Evolutionary conservation across 2,888 invertebrate species (phyloP).

Genomic region (Antheraea yamamai): DNA sequence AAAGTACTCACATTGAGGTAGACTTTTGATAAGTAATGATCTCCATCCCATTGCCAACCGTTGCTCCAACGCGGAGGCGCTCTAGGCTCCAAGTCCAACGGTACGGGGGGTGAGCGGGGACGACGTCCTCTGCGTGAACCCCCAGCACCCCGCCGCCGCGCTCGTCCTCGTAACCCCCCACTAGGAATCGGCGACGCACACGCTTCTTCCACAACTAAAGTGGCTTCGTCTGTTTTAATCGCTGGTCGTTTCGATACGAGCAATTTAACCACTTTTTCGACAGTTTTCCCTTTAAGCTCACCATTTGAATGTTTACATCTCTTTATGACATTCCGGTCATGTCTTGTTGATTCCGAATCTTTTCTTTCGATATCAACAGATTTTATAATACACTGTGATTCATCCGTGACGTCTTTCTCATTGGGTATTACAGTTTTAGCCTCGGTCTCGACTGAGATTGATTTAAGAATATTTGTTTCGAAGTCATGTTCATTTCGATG

Average conservation of each 20-base stretch:
- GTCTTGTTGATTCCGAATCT: conserved; percentile 27
- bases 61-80: conserved; percentile 88
- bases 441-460: conserved; percentile 7
- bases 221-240: conserved; percentile 70
- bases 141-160: conserved; percentile 45
- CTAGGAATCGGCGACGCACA: conserved; percentile 51
- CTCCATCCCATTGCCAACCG: conserved; percentile 96
- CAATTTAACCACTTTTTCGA: conserved; percentile 72
- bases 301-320: conserved; percentile 58
- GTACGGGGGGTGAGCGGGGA: conserved; percentile 37
- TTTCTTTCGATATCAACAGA: conserved; percentile 30
- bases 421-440: background rate
- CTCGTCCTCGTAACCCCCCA: conserved; percentile 33
- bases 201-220: conserved; percentile 64
- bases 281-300: conserved; percentile 66
- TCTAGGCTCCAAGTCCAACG: conserved; percentile 43
- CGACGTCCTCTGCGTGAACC: conserved; percentile 38
- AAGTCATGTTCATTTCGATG: conserved; percentile 8
- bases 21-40: conserved; percentile 90
- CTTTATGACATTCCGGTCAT: conserved; percentile 37
- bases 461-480: background rate
- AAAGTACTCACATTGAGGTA: conserved; percentile 89
- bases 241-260: conserved; percentile 71
- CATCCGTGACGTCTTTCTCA: conserved; percentile 22
- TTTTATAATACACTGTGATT: conserved; percentile 35